phyloP scores from a whole-genome alignment of 2,888 invertebrate genomes.

The Eupithecia subumbrata region DNA sequence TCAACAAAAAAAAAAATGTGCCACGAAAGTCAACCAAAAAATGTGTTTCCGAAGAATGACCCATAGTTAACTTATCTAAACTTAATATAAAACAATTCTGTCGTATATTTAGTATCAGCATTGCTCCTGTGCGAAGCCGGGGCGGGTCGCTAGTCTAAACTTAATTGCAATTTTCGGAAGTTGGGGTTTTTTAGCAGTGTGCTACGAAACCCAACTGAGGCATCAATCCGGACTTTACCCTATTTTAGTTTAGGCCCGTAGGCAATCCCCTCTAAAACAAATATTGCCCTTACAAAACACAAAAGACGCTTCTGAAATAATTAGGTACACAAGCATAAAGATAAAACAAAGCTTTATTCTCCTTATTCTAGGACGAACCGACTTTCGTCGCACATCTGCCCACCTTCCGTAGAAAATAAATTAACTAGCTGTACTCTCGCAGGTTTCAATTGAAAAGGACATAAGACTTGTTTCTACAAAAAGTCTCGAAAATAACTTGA shows the following conservation, averaged over 20 bases:
- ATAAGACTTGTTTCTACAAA: background rate
- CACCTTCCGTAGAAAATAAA: background rate
- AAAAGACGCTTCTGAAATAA: slow-evolving; percentile 53
- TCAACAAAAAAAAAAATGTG: too few species aligned
- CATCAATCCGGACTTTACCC: too few species aligned
- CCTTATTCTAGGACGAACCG: slow-evolving; percentile 35
- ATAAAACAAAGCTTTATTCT: slow-evolving; percentile 40
- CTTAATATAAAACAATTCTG: too few species aligned
- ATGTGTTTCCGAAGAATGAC: too few species aligned
- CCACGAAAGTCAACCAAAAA: too few species aligned
- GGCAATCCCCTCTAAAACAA: background rate
- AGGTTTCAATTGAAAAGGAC: background rate
- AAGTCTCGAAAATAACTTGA: background rate
- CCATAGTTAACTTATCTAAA: too few species aligned
- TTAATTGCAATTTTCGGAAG: too few species aligned
- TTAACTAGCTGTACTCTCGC: background rate
- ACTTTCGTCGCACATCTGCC: slow-evolving; percentile 16
- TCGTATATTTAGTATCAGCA: too few species aligned
- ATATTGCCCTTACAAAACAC: slow-evolving; percentile 17
- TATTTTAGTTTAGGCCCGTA: background rate
- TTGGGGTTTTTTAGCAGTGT: too few species aligned
- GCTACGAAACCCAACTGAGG: too few species aligned
- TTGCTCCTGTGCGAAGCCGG: too few species aligned
- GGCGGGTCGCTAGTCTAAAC: too few species aligned
- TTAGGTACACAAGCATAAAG: slow-evolving; percentile 49